Evolutionary conservation across 2,113 vertebrate genomes (phyloP), one percentile per base, ranked within the genome.

Genomic region (Laterallus jamaicensis): DNA sequence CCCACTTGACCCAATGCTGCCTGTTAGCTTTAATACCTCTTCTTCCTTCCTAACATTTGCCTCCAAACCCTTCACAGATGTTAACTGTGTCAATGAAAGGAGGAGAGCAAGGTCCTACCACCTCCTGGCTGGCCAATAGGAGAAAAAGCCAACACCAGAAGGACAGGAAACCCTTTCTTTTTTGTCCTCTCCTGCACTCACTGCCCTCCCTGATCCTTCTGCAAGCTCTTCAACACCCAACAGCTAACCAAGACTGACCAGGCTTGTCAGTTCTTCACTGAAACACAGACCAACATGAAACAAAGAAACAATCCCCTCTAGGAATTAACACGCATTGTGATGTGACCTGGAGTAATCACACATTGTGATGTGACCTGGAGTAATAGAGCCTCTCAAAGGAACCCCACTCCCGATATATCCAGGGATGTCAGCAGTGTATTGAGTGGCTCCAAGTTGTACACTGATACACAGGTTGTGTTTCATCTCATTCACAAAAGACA

Each of bases 301-400:
- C 35, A 93, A 89, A 91, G 39, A 70, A 84, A 78, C 21, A 56
- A 62, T 28, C 18, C 21, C n/a, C 31, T 70, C 21, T 31, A 71
- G 37, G 39, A 86, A 75, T 59, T 63, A 82, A 81, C 12, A 77
- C 35, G 35, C 28, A 26, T 0, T 1, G 37, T 73, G 42, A 50
- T 0, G 0, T 40, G 50, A 58, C 25, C 28, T 63, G 47, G 25
- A 63, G 47, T 54, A 83, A 16, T 0, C 35, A 35, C 35, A 35
- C 28, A 26, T 0, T 1, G 37, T 73, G 42, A 50, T 0, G 0
- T 40, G 50, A 58, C 25, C 28, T 63, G 47, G 25, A 63, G 47
- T 54, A 83, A 16, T 0, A 1, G 11, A 55, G 26, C 10, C 15
- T 85, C 21, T 77, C 70, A 15, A 44, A 66, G 58, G 7, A 32